A percentile compares a stretch with the other conserved stretches of the same genome.
Evolutionary conservation across 2,113 vertebrate genomes (phyloP).

Genomic region (Sapayoa aenigma): DNA sequence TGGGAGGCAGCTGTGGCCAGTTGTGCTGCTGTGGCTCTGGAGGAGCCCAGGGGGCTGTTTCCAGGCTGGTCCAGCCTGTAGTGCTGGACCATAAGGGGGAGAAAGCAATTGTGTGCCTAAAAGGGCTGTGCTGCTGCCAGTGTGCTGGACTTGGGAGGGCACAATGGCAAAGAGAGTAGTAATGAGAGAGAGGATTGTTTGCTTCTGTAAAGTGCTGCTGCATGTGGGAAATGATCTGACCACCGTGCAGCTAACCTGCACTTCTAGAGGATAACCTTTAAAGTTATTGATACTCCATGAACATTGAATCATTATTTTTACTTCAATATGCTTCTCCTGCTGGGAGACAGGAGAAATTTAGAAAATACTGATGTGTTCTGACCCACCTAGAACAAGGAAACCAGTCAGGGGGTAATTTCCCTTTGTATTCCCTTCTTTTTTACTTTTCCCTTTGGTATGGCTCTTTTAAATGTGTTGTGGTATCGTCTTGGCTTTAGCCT

Average conservation of each 20-base stretch:
- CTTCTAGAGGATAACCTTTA: neutral
- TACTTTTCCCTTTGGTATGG: neutral
- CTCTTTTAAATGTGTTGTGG: neutral
- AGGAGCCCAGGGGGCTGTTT: neutral
- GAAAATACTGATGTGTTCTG: neutral
- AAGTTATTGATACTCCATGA: conserved; percentile 12
- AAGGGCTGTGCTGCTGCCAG: neutral
- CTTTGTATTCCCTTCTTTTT: conserved; percentile 6
- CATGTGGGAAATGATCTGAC: neutral
- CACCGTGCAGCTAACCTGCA: neutral
- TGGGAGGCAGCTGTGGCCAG: no score
- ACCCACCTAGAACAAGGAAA: conserved; percentile 29
- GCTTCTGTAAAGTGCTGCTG: neutral
- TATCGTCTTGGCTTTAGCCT: neutral
- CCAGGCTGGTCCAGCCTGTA: neutral
- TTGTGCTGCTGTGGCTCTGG: no score
- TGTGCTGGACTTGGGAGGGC: neutral
- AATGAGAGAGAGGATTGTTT: neutral
- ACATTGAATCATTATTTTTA: conserved; percentile 7
- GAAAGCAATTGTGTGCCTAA: neutral
- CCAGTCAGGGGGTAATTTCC: neutral
- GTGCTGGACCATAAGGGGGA: neutral
- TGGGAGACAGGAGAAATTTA: conserved; percentile 3
- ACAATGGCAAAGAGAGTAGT: fast-evolving
- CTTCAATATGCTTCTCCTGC: neutral